Percentiles rank a stretch among this genome's conserved stretches.
Evolutionary conservation across 1,140 invertebrate genomes (phyloP).

Genomic region (Prorops nasuta): DNA sequence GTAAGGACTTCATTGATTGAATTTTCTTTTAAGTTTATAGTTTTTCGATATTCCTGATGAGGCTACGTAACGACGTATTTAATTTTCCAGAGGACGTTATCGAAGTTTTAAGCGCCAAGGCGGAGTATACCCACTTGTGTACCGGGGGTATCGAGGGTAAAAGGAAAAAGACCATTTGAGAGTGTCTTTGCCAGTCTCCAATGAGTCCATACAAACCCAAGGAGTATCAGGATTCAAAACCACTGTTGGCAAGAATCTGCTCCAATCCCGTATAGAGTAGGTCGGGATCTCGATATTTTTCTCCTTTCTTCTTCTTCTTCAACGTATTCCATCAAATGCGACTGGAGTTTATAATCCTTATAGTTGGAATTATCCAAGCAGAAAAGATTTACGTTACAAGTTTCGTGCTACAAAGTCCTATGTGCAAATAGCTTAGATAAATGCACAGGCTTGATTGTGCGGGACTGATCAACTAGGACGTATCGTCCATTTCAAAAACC

Average conservation of each 20-base stretch:
- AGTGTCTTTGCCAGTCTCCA: constrained; percentile 37
- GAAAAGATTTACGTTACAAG: no score
- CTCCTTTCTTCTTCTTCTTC: no score
- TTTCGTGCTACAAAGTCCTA: no score
- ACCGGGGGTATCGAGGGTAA: constrained; percentile 21
- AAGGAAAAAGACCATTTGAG: constrained; percentile 46
- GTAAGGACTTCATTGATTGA: constrained; percentile 27
- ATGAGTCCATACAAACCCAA: constrained; percentile 22
- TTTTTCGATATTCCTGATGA: no score
- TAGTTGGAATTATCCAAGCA: no score
- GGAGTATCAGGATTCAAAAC: constrained; percentile 25
- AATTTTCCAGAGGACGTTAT: constrained; percentile 34
- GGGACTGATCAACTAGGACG: background rate
- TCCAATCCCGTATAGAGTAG: constrained; percentile 32
- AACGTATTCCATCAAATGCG: no score
- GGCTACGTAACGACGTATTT: no score
- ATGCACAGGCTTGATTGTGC: no score
- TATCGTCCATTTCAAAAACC: constrained; percentile 7
- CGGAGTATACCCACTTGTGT: constrained; percentile 40
- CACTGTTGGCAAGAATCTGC: constrained; percentile 29
- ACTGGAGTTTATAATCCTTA: no score
- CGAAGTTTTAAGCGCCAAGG: constrained; percentile 22
- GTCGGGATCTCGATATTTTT: no score
- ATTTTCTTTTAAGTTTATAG: no score
- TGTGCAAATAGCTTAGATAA: no score